Evolutionary conservation across 2,113 vertebrate genomes (phyloP).

Genomic region (Numida meleagris): DNA sequence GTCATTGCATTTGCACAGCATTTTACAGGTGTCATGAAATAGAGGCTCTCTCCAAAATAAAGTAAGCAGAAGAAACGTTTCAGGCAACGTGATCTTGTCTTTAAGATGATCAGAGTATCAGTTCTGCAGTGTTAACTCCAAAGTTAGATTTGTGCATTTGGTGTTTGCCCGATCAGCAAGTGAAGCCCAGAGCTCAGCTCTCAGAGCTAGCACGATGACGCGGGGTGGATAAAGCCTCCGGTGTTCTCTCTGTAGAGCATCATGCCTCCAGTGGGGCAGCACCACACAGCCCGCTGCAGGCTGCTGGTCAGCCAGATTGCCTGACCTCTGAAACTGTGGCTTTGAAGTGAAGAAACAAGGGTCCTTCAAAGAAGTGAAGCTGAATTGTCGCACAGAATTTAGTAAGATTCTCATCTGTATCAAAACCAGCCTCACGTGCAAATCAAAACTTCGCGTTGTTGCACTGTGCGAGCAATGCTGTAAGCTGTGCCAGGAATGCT

Average conservation of each 20-base stretch:
- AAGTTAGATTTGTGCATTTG: not conserved
- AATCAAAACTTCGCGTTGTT: not conserved
- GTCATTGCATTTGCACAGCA: not conserved
- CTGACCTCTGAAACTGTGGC: not conserved
- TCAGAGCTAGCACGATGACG: fast-evolving
- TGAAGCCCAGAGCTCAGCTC: not conserved
- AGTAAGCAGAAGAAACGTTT: not conserved
- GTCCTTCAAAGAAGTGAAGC: not conserved
- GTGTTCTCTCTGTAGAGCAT: not conserved
- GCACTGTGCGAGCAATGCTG: not conserved
- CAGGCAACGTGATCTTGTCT: not conserved
- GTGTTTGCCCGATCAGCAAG: not conserved
- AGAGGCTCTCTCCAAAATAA: not conserved
- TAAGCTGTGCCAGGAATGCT: too few species aligned
- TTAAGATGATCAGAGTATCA: not conserved
- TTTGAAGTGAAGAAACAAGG: not conserved
- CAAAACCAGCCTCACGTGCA: too few species aligned
- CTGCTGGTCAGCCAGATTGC: not conserved
- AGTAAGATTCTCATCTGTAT: not conserved
- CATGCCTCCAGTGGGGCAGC: not conserved
- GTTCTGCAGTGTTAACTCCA: not conserved
- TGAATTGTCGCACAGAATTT: fast-evolving
- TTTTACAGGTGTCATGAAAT: not conserved
- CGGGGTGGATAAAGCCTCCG: not conserved
- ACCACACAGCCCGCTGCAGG: fast-evolving